A percentile compares a stretch with the other conserved stretches of the same genome.
Evolutionary conservation across 1,140 invertebrate genomes (phyloP).

Genomic region (Dendroctonus valens): DNA sequence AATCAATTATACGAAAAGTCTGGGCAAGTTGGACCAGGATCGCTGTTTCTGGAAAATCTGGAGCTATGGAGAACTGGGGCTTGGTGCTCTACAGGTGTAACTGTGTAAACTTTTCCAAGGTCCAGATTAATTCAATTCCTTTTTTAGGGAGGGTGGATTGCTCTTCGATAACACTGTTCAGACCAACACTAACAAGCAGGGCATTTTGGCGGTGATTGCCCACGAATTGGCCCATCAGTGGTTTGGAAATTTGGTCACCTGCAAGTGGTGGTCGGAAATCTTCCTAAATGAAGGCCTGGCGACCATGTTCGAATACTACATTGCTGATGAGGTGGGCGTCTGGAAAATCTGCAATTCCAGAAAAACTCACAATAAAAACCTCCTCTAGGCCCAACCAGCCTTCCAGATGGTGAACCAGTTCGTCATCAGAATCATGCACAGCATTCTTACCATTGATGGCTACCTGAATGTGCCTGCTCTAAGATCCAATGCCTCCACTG

Average conservation of each 20-base stretch:
- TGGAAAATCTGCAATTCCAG: background rate
- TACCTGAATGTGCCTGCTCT: constrained; percentile 39
- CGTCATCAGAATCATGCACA: constrained; percentile 52
- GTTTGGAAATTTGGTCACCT: constrained; percentile 70
- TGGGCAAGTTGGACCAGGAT: constrained; percentile 60
- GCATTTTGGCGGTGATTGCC: constrained; percentile 54
- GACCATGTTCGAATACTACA: constrained; percentile 49
- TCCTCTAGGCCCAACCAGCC: constrained; percentile 5
- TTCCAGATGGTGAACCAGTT: constrained; percentile 46
- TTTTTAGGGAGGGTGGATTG: constrained; percentile 11
- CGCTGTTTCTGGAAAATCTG: constrained; percentile 77
- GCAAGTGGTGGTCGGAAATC: constrained; percentile 53
- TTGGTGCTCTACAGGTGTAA: constrained; percentile 82
- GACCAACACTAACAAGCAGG: constrained; percentile 51
- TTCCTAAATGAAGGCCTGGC: constrained; percentile 58
- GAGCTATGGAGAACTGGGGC: constrained; percentile 90
- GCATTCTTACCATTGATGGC: constrained; percentile 43
- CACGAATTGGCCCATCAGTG: constrained; percentile 68
- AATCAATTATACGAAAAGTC: constrained; percentile 47
- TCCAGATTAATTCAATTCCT: no score
- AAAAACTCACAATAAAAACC: background rate
- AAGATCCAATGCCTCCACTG: constrained; percentile 43
- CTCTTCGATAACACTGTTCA: constrained; percentile 29
- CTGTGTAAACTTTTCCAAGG: constrained; percentile 38
- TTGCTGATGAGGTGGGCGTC: constrained; percentile 22